A percentile compares a stretch with the other conserved stretches of the same genome.
phyloP scores from a whole-genome alignment of 92 coral and sea anemone genomes.

The Nematostella vectensis region DNA sequence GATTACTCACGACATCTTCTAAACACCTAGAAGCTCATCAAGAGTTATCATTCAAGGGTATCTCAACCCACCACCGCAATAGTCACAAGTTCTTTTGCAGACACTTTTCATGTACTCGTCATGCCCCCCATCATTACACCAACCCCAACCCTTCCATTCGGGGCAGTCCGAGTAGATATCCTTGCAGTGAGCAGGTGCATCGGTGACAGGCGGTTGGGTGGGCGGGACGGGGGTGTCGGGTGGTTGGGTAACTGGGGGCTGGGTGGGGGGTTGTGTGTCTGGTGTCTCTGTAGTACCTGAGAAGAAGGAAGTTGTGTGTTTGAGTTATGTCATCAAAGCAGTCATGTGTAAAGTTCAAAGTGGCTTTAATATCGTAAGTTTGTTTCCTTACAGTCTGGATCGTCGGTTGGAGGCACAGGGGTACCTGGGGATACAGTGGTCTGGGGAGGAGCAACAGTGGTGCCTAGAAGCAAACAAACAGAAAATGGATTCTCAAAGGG shows the following conservation, averaged over 20 bases:
- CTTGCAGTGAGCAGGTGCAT: conserved; percentile 36
- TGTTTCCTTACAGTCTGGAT: no score
- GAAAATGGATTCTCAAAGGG: no score
- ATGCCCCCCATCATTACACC: conserved; percentile 41
- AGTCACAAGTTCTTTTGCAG: conserved; percentile 51
- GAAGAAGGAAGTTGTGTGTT: not conserved
- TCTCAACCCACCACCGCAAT: conserved; percentile 27
- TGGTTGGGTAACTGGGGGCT: conserved; percentile 20
- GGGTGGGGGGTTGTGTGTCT: conserved; percentile 26
- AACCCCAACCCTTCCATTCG: conserved; percentile 42
- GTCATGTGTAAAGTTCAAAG: no score
- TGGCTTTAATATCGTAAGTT: no score
- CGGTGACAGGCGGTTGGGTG: conserved; percentile 34
- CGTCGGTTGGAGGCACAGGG: no score
- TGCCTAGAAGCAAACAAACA: no score
- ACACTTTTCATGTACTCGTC: conserved; percentile 43
- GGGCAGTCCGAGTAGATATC: conserved; percentile 66
- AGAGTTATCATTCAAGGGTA: no score
- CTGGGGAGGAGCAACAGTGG: no score
- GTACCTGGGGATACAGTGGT: no score
- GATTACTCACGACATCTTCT: no score
- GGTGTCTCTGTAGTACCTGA: not conserved
- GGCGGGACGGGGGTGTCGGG: conserved; percentile 30
- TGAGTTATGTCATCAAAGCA: not conserved
- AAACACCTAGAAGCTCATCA: no score